Conservation (phyloP, 2,888 invertebrate species). For the Apantesis nais region DNA sequence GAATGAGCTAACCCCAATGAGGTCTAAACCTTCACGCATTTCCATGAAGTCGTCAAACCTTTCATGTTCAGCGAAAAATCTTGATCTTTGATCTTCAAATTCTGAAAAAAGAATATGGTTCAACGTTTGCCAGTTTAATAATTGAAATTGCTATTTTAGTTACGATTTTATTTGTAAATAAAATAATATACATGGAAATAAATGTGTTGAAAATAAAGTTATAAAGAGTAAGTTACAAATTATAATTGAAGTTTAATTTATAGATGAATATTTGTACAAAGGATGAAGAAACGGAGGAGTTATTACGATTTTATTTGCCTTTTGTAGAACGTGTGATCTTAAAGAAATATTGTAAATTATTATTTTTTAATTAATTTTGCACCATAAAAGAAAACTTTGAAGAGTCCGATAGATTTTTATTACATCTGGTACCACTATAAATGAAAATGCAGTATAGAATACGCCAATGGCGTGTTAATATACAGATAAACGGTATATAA, state of each 20-base stretch:
- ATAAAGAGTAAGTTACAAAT: neutral
- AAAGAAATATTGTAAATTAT: no score
- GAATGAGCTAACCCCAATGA: slow-evolving; percentile 87
- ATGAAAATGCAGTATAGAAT: neutral
- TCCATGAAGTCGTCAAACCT: slow-evolving; percentile 94
- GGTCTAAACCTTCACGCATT: slow-evolving; percentile 92
- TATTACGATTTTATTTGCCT: no score
- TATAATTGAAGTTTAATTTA: no score
- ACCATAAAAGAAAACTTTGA: no score
- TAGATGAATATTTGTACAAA: no score
- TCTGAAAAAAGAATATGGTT: slow-evolving; percentile 73
- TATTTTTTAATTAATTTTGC: no score
- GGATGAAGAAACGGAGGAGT: no score
- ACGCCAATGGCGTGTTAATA: neutral
- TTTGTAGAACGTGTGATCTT: no score
- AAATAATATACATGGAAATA: neutral
- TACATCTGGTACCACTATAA: no score
- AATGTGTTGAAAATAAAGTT: no score
- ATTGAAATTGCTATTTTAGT: neutral
- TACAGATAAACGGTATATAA: neutral
- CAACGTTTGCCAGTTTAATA: neutral
- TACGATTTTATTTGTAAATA: no score
- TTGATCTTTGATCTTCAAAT: slow-evolving; percentile 92
- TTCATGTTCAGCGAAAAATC: slow-evolving; percentile 93
- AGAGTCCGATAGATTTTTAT: no score